Evolutionary conservation across 2,113 vertebrate species (phyloP), one percentile per base, ranked within the genome.

Genomic region (Labrus mixtus): DNA sequence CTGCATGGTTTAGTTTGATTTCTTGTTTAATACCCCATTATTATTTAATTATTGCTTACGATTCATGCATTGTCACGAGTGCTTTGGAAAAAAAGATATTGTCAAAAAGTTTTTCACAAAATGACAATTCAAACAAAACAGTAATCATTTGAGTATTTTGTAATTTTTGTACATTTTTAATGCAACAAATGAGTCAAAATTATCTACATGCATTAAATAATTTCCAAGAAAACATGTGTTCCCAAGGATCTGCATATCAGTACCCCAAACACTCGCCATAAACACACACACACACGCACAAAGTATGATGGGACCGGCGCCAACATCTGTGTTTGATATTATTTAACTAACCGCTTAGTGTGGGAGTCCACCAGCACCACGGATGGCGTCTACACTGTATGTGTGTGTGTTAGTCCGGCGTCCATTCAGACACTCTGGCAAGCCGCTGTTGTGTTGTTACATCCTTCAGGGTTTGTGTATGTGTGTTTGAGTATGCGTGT

Each of bases 321-420:
- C 92, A 93, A 93, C 93, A 94, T 93, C 92, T 94, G 93, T 90
- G 84, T 94, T 88, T 92, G 90, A 93, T 94, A 92, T 91, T 74
- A 84, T 90, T 92, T 90, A 91, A 90, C 88, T 87, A 91, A 92
- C 90, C 88, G 73, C 91, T 90, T 91, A 90, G 88, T 92, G 92
- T 89, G 92, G 89, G 88, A 93, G 92, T 84, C 90, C 88, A 79
- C 87, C 88, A 90, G 87, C 82, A 86, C 84, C 85, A 85, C 73
- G 82, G 86, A 91, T 88, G 91, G 90, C 89, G 88, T 91, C 90
- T 87, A 82, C 39, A 22, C 69, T 19, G 29, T 17, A 11, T 58
- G 74, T 76, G 78, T 86, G 87, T 77, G 82, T 78, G 85, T 84
- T 81, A 84, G 86, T 89, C 41, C 77, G 79, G 78, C 79, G 83